phyloP scores from a whole-genome alignment of 2,888 invertebrate species.

The Smittia aterrima region DNA sequence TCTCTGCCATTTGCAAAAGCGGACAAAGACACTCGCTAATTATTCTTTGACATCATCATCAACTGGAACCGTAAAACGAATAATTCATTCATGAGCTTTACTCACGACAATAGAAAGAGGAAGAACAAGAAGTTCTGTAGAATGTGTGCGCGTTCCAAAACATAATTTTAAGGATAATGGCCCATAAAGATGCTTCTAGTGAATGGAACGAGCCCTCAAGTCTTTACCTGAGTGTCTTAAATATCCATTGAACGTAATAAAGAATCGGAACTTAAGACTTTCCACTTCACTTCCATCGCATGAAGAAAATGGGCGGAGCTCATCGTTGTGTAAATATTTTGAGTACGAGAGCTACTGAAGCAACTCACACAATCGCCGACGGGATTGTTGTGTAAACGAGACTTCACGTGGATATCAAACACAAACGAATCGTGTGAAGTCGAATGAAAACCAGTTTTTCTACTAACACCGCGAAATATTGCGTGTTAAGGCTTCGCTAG shows the following conservation, averaged over 20 bases:
- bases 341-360: slow-evolving; percentile 1
- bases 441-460: slow-evolving; percentile 19
- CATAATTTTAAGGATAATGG: slow-evolving; percentile 2
- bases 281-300: not conserved
- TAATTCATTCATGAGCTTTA: not conserved
- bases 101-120: no score
- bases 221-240: not conserved
- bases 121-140: no score
- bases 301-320: not conserved
- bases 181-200: not conserved
- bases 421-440: not conserved
- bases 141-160: not conserved
- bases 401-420: not conserved
- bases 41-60: not conserved
- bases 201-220: not conserved
- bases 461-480: not conserved
- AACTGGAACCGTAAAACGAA: not conserved
- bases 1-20: no score
- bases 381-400: not conserved
- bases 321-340: not conserved
- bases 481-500: not conserved
- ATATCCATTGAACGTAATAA: not conserved
- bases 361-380: not conserved
- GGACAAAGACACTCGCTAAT: not conserved
- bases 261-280: not conserved